Conservation (phyloP, 2,113 vertebrate species). For the Laterallus jamaicensis region DNA sequence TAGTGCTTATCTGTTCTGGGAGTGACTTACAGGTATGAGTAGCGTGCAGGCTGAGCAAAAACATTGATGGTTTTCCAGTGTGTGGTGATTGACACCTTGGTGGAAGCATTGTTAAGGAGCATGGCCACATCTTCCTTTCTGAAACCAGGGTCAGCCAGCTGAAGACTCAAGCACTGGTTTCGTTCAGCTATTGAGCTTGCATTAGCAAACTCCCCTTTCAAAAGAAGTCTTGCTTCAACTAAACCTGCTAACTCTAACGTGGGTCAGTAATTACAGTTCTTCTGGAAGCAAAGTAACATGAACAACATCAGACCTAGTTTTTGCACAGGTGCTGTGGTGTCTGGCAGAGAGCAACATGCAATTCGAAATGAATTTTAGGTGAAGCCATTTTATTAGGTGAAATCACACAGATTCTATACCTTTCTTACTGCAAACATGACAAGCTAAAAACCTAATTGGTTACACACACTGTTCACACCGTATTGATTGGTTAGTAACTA, state of each 20-base stretch:
- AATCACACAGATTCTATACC: too few species aligned
- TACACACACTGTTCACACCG: too few species aligned
- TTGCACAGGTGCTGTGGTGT: neutral
- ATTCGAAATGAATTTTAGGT: too few species aligned
- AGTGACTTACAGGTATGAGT: neutral
- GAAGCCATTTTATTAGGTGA: too few species aligned
- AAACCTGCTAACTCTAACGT: neutral
- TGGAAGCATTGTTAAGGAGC: neutral
- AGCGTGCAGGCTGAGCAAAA: neutral
- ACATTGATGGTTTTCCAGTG: neutral
- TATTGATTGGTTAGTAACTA: too few species aligned
- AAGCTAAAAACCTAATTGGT: too few species aligned
- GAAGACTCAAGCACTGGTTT: neutral
- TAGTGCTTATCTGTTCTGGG: neutral
- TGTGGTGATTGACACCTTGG: neutral
- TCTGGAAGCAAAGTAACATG: neutral
- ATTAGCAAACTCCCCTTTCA: neutral
- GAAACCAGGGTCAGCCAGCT: neutral
- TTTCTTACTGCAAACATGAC: too few species aligned
- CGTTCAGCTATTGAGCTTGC: neutral
- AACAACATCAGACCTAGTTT: neutral
- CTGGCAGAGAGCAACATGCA: too few species aligned
- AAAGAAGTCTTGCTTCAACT: neutral
- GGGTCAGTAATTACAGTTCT: neutral
- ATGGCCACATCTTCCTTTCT: neutral